Conservation (phyloP, 2,113 vertebrate genomes). For the Falco punctatus region DNA sequence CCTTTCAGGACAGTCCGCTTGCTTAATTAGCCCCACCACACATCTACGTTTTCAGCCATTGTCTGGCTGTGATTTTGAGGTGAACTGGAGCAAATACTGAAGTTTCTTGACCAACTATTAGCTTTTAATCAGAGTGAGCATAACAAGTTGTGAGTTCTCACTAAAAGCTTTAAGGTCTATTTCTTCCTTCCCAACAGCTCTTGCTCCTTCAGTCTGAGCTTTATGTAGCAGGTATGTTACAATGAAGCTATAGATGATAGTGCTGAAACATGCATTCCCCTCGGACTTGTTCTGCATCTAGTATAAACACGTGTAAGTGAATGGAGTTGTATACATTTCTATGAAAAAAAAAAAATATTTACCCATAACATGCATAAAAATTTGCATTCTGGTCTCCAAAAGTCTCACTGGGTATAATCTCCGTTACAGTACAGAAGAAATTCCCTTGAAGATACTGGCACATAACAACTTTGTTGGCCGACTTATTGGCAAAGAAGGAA, state of each 20-base stretch:
- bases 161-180: not conserved
- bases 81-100: not conserved
- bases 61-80: not conserved
- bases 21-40: not conserved
- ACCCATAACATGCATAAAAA: not conserved
- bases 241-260: not conserved
- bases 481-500: conserved; percentile 97
- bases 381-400: not conserved
- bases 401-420: conserved; percentile 27
- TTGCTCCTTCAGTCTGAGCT: not conserved
- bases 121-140: not conserved
- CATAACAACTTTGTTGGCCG: conserved; percentile 98
- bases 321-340: not conserved
- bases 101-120: not conserved
- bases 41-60: not conserved
- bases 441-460: conserved; percentile 96
- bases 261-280: not conserved
- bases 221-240: not conserved
- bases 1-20: not conserved
- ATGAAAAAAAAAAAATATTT: not conserved
- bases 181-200: not conserved
- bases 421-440: conserved; percentile 90
- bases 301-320: not conserved
- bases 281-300: not conserved
- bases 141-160: not conserved